Conservation (phyloP, 2,888 invertebrate genomes). For the Artemia sinica region DNA sequence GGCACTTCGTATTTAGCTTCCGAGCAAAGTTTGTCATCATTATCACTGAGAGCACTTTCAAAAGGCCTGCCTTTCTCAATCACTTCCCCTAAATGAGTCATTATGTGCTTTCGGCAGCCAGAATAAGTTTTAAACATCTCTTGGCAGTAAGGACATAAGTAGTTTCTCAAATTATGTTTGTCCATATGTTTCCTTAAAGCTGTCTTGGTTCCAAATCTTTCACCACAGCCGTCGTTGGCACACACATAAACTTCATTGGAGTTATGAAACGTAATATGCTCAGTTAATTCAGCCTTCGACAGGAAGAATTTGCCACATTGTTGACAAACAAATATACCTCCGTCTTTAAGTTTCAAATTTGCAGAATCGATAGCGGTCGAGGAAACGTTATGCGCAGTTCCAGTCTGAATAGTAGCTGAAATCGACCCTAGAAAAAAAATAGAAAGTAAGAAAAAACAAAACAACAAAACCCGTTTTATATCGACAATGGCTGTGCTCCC, state of each 20-base stretch:
- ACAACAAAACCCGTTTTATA: too few species aligned
- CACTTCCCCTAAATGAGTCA: not conserved
- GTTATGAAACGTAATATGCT: not conserved
- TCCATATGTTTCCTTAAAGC: not conserved
- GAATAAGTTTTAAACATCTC: constrained; percentile 1
- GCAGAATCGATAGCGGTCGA: not conserved
- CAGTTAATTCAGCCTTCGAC: not conserved
- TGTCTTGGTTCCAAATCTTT: not conserved
- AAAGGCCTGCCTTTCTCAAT: not conserved
- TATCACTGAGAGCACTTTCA: not conserved
- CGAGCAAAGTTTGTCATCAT: not conserved
- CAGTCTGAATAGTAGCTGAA: too few species aligned
- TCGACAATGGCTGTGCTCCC: too few species aligned
- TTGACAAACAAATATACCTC: not conserved
- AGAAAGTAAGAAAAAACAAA: too few species aligned
- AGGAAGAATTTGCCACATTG: not conserved
- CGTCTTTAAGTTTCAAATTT: not conserved
- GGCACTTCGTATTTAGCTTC: not conserved
- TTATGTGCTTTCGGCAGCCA: not conserved
- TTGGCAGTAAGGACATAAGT: constrained; percentile 1
- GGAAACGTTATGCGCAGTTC: not conserved
- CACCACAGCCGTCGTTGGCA: not conserved
- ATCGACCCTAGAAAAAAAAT: too few species aligned
- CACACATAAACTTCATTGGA: not conserved
- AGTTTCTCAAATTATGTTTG: not conserved